These are phyloP conservation scores for Oreotrochilus melanogaster DNA, from an alignment of 2,113 vertebrate species.

Conservation along the genomic window DNA sequence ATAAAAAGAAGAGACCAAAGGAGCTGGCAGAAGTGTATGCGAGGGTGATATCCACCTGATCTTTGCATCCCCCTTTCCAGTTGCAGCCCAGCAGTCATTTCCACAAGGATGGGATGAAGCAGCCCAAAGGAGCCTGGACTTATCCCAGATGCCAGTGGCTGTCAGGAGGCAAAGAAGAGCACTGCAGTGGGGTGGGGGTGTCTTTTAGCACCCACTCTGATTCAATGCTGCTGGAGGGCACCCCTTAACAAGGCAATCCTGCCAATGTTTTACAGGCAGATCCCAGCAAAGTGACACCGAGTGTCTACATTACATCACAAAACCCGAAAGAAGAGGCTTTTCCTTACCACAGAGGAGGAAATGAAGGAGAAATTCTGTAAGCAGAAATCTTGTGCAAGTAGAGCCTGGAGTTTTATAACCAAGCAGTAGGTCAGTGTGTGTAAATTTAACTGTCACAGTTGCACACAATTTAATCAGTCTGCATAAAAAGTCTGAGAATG, in stretches of 20 bases:
- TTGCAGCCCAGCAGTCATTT: not conserved
- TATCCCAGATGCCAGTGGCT: not conserved
- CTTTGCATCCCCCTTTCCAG: not conserved
- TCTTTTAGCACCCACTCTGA: not conserved
- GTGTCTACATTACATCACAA: not conserved
- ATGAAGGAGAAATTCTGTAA: not conserved
- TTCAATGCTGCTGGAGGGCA: not conserved
- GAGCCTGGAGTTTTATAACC: not conserved
- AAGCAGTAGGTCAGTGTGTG: not conserved
- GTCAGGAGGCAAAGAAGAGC: not conserved
- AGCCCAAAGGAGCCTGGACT: not conserved
- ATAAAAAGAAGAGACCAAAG: not conserved
- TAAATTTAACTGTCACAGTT: not conserved
- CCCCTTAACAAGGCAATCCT: not conserved
- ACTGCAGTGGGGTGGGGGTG: not conserved
- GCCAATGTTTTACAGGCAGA: not conserved
- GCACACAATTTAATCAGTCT: not conserved
- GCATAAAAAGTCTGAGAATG: conserved; percentile 7
- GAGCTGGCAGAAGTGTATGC: not conserved
- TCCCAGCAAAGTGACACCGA: not conserved
- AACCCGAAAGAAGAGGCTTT: not conserved
- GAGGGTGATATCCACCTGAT: not conserved
- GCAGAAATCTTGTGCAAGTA: not conserved
- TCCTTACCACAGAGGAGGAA: not conserved
- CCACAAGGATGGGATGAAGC: not conserved